Evolutionary conservation across 2,797 vertebrate species (phyloP).

Genomic region (Huso huso): DNA sequence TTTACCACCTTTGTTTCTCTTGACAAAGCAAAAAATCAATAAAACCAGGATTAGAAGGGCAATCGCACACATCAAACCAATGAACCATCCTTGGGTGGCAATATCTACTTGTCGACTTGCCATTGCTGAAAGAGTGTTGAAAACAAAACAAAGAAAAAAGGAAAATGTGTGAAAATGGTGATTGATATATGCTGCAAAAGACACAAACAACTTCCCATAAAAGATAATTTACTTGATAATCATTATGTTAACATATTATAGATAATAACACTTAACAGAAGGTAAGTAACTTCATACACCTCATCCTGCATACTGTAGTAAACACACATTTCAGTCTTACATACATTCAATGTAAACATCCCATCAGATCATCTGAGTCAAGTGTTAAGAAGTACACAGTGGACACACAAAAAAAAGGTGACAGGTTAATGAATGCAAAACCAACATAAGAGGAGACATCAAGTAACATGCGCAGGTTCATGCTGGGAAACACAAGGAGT

Average conservation of each 20-base stretch:
- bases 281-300: no score
- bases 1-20: slow-evolving; percentile 97
- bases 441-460: background rate
- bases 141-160: slow-evolving; percentile 17
- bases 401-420: background rate
- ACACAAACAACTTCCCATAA: no score
- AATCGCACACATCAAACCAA: slow-evolving; percentile 96
- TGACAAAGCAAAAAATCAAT: slow-evolving; percentile 95
- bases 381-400: no score
- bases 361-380: no score
- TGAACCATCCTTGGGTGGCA: slow-evolving; percentile 98
- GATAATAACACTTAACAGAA: no score
- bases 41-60: slow-evolving; percentile 94
- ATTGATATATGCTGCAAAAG: no score
- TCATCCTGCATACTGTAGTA: no score
- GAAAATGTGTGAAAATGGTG: background rate
- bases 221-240: no score
- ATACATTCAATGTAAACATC: no score
- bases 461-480: slow-evolving; percentile 2
- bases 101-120: slow-evolving; percentile 92
- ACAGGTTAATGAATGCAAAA: background rate
- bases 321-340: no score
- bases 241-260: no score
- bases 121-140: slow-evolving; percentile 65
- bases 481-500: background rate